Percentiles rank a stretch among this genome's conserved stretches.
Evolutionary conservation across 2,797 vertebrate genomes (phyloP).

Genomic region (Gymnothorax javanicus): DNA sequence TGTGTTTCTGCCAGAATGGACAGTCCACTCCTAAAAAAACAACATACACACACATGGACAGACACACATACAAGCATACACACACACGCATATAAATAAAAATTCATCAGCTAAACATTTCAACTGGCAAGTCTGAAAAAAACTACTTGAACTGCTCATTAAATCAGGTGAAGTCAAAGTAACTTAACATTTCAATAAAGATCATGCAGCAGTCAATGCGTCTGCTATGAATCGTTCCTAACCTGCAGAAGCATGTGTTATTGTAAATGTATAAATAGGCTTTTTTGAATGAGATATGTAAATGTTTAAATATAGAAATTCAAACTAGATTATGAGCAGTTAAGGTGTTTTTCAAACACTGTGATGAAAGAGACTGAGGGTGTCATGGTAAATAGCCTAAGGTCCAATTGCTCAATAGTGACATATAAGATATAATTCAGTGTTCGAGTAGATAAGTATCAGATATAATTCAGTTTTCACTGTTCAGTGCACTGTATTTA

Average conservation of each 20-base stretch:
- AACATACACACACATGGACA: background rate
- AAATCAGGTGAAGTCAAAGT: background rate
- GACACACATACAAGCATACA: constrained; percentile 7
- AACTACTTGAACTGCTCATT: background rate
- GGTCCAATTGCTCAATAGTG: background rate
- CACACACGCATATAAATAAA: background rate
- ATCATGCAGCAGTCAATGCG: background rate
- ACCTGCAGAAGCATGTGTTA: background rate
- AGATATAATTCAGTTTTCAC: background rate
- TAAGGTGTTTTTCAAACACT: background rate
- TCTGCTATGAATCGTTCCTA: background rate
- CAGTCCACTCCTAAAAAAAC: background rate
- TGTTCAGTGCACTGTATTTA: background rate
- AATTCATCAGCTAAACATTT: background rate
- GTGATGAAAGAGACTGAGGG: background rate
- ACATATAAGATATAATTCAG: background rate
- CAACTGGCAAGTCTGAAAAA: background rate
- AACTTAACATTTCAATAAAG: background rate
- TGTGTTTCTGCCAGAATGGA: background rate
- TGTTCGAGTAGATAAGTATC: background rate
- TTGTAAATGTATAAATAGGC: background rate
- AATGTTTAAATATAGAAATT: background rate
- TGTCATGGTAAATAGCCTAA: background rate
- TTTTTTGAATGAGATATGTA: background rate
- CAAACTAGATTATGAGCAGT: background rate